A percentile compares a stretch with the other conserved stretches of the same genome.
phyloP scores from a whole-genome alignment of 2,888 invertebrate genomes.

The Plusia festucae region DNA sequence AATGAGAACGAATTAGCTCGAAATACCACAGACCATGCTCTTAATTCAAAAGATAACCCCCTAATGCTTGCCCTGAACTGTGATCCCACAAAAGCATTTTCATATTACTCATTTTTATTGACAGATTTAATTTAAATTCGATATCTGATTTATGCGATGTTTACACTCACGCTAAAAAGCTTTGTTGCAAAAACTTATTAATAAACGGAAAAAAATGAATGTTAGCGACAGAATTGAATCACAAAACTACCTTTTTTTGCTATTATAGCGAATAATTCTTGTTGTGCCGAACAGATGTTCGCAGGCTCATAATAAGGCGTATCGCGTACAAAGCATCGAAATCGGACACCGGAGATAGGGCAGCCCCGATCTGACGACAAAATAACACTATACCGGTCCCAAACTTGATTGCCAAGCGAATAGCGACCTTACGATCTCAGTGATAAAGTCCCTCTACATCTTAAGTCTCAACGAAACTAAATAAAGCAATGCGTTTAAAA shows the following conservation, averaged over 20 bases:
- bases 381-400: constrained; percentile 66
- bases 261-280: constrained; percentile 80
- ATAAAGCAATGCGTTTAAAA: constrained; percentile 68
- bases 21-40: constrained; percentile 79
- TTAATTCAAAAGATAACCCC: constrained; percentile 84
- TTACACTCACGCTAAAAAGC: constrained; percentile 20
- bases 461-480: constrained; percentile 39
- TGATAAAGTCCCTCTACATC: constrained; percentile 47
- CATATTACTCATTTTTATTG: constrained; percentile 54
- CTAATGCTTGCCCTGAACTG: constrained; percentile 78
- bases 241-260: constrained; percentile 76
- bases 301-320: constrained; percentile 87
- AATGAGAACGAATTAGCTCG: constrained; percentile 81
- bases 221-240: constrained; percentile 72
- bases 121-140: constrained; percentile 36
- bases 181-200: constrained; percentile 56
- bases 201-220: constrained; percentile 56
- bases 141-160: constrained; percentile 15
- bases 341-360: constrained; percentile 89
- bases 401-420: constrained; percentile 63
- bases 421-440: constrained; percentile 59
- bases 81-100: constrained; percentile 71
- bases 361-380: constrained; percentile 79
- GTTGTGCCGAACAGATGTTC: constrained; percentile 85
- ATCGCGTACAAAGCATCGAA: constrained; percentile 88